Evolutionary conservation across 2,888 invertebrate genomes (phyloP).

Genomic region (Nymphalis c-album): DNA sequence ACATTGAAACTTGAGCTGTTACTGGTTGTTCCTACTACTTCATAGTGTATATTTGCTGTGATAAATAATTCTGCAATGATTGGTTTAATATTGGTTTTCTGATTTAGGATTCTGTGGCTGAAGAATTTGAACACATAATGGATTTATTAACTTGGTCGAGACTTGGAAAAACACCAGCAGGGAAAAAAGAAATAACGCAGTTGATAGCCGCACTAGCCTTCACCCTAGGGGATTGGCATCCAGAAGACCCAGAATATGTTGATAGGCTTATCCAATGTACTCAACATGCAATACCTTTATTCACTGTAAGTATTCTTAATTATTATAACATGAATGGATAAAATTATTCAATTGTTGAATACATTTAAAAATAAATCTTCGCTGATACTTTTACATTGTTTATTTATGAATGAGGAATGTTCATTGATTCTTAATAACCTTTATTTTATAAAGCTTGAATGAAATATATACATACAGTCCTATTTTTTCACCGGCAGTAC

Average conservation of each 20-base stretch:
- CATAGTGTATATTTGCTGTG: too few relatives aligned
- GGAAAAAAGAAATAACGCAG: slow-evolving; percentile 93
- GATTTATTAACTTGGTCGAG: slow-evolving; percentile 90
- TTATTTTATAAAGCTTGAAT: background rate
- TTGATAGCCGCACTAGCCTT: slow-evolving; percentile 91
- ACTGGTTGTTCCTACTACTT: too few relatives aligned
- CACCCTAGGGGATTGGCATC: slow-evolving; percentile 85
- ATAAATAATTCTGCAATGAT: too few relatives aligned
- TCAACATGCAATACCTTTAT: slow-evolving; percentile 91
- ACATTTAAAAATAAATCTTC: too few relatives aligned
- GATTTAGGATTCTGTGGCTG: slow-evolving; percentile 90
- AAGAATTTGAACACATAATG: slow-evolving; percentile 95
- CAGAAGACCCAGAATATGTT: slow-evolving; percentile 87
- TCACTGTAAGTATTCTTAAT: slow-evolving; percentile 86
- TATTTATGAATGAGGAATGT: background rate
- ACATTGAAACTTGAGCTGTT: too few relatives aligned
- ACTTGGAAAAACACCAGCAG: slow-evolving; percentile 89
- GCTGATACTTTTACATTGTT: background rate
- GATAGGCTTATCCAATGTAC: slow-evolving; percentile 92
- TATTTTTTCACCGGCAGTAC: too few relatives aligned
- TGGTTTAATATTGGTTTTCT: slow-evolving; percentile 17
- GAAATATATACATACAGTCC: slow-evolving; percentile 27
- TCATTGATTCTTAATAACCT: too few relatives aligned
- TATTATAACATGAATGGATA: background rate
- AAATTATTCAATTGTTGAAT: background rate